phyloP scores from a whole-genome alignment of 1,140 invertebrate genomes.

The Theocolax elegans region DNA sequence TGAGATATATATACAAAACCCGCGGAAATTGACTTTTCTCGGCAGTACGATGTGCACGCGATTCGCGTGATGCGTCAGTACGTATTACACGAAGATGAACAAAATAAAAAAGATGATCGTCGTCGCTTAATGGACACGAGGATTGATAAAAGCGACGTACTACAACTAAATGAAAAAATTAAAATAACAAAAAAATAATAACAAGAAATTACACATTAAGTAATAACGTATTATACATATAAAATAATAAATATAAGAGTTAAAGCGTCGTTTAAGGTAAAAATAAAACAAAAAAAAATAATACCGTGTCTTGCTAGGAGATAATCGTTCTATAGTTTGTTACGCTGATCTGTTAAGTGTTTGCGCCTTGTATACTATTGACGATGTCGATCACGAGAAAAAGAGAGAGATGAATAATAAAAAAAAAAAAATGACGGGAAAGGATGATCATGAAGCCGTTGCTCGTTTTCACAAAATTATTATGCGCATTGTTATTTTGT shows the following conservation, averaged over 20 bases:
- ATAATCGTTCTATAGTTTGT: conserved; percentile 57
- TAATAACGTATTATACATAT: too few relatives aligned
- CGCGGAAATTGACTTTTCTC: conserved; percentile 24
- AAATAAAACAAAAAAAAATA: conserved; percentile 1
- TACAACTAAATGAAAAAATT: too few relatives aligned
- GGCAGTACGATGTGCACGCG: not conserved
- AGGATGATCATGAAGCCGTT: conserved; percentile 46
- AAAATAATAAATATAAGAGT: not conserved
- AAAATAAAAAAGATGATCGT: too few relatives aligned
- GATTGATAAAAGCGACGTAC: too few relatives aligned
- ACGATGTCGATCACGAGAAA: conserved; percentile 9
- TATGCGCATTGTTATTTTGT: conserved; percentile 66
- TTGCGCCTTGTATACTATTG: conserved; percentile 42
- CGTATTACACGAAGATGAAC: too few relatives aligned
- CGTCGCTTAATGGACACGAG: too few relatives aligned
- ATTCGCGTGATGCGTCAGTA: too few relatives aligned
- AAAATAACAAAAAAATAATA: too few relatives aligned
- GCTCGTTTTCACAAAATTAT: conserved; percentile 60
- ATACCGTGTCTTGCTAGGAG: conserved; percentile 53
- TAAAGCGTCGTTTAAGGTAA: not conserved
- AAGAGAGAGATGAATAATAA: conserved; percentile 1
- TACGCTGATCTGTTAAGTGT: conserved; percentile 51
- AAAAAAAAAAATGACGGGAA: not conserved
- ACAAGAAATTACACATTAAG: too few relatives aligned
- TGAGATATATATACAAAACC: not conserved